These are phyloP conservation scores for Drosophila tristis DNA, from an alignment of 1,140 invertebrate genomes.

Conservation along the genomic window DNA sequence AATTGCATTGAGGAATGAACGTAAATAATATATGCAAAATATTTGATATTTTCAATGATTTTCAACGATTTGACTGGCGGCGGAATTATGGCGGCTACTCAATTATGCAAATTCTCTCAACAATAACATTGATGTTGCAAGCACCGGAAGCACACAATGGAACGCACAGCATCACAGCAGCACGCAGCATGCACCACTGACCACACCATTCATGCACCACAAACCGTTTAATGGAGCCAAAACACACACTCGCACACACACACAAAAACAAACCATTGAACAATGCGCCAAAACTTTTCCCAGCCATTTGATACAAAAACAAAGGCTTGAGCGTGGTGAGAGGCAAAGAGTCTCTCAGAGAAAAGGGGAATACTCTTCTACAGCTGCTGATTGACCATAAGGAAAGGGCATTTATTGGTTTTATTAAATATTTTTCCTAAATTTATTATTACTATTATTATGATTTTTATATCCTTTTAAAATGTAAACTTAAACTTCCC, in stretches of 20 bases:
- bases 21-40: too few species aligned
- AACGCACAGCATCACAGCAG: neutral
- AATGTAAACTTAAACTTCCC: too few species aligned
- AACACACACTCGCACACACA: constrained; percentile 10
- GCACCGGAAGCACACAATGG: neutral
- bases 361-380: too few species aligned
- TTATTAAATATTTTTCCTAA: too few species aligned
- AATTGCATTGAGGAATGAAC: too few species aligned
- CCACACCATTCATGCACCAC: constrained; percentile 3
- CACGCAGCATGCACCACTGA: neutral
- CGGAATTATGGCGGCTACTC: constrained; percentile 40
- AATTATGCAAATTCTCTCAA: constrained; percentile 57
- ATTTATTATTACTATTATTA: too few species aligned
- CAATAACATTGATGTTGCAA: constrained; percentile 26
- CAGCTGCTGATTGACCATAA: too few species aligned
- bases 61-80: constrained; percentile 25
- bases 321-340: neutral
- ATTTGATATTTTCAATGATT: constrained; percentile 6
- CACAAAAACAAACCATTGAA: constrained; percentile 10
- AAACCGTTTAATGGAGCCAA: constrained; percentile 18
- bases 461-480: too few species aligned
- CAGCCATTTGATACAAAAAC: constrained; percentile 3
- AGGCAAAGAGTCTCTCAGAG: too few species aligned
- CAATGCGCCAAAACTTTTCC: constrained; percentile 4
- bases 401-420: too few species aligned